Evolutionary conservation across 1,140 invertebrate genomes (phyloP), one percentile per base, ranked within the genome.

Genomic region (Drosophila simulans): DNA sequence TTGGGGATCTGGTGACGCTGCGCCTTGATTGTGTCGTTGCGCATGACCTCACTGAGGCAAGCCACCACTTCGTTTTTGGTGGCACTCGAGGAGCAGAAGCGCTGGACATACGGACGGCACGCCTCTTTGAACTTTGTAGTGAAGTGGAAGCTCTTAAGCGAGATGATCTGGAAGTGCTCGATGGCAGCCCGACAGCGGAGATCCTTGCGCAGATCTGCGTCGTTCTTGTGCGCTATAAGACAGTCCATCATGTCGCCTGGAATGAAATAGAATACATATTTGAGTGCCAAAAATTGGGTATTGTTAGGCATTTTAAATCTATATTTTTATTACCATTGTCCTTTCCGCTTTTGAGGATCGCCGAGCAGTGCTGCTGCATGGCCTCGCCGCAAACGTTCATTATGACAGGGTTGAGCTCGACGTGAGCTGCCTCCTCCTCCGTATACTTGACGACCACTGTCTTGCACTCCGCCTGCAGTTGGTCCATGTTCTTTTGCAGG

Each of bases 81-180:
- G 92, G 95, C 97, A 49, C 94, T 95, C 70, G 94, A 93, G 7
- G 94, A 94, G 93, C 98, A 99, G 92, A 96, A 96, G 74, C 95
- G 94, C 49, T 95, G 93, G 1, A 98, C 98, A 93, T 97, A 95
- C 10, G 94, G 94, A 80, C 96, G 96, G 85, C 98, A 99, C 0
- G 97, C 96, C 90, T 98, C 95, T 93, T 99, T 99, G 92, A 99
- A 99, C 92, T 98, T 98, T 79, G 96, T 97, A 20, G 96, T 98
- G 92, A 99, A 99, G 86, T 95, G 96, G 92, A 98, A 99, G 93
- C 98, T 97, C 92, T 99, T 98, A 63, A 99, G 92, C 7, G 97
- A 96, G 51, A 99, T 97, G 45, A 98, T 93, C 93, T 98, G 97
- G 89, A 97, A 96, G 93, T 99, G 98, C 93, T 99, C 98, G 27